Evolutionary conservation across 2,888 invertebrate genomes (phyloP).

Genomic region (Athetis lepigone): DNA sequence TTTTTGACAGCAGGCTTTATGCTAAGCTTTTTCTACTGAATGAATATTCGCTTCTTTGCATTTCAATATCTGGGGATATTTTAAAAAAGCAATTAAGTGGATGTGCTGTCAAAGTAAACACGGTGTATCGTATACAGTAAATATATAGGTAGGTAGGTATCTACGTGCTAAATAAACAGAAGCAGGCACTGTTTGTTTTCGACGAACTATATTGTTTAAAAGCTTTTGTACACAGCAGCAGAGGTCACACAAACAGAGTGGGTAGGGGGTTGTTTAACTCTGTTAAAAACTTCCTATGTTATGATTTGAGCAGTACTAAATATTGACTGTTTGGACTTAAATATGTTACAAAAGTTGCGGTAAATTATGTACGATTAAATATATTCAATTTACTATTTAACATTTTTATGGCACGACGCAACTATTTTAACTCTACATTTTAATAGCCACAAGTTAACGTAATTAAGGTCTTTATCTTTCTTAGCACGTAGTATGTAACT

Average conservation of each 20-base stretch:
- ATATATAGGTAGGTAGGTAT: background rate
- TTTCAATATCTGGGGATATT: background rate
- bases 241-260: conserved; percentile 18
- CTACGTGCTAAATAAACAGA: conserved; percentile 11
- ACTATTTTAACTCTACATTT: background rate
- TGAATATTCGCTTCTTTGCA: conserved; percentile 11
- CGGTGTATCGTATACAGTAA: background rate
- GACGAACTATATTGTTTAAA: conserved; percentile 21
- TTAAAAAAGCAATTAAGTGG: conserved; percentile 12
- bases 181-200: conserved; percentile 13
- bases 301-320: conserved; percentile 6
- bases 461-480: conserved; percentile 13
- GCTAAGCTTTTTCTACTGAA: too few relatives aligned
- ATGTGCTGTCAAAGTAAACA: conserved; percentile 7
- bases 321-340: background rate
- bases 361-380: background rate
- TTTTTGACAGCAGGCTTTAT: too few relatives aligned
- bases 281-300: background rate
- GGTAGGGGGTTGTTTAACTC: conserved; percentile 1
- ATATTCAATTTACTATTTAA: background rate
- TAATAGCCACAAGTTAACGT: background rate
- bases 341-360: background rate
- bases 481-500: conserved; percentile 9
- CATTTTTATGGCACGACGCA: background rate
- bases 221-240: background rate